Evolutionary conservation across 2,113 vertebrate species (phyloP).

Genomic region (Macrotus californicus): DNA sequence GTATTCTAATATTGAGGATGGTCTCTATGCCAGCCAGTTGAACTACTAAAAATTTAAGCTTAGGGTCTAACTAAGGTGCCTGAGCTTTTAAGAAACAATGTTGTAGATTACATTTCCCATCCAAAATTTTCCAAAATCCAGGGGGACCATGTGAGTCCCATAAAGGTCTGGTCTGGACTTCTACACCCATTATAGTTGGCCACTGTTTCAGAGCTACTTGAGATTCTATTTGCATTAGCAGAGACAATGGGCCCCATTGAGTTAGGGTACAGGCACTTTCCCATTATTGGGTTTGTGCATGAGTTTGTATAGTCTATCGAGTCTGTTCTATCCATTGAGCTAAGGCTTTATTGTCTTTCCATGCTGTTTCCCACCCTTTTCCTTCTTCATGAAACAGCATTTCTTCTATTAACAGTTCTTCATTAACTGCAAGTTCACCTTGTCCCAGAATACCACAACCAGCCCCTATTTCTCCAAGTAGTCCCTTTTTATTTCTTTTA

Average conservation of each 20-base stretch:
- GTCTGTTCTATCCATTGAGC: neutral
- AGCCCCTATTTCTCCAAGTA: neutral
- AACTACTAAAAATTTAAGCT: neutral
- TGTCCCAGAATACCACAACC: neutral
- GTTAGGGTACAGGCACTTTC: neutral
- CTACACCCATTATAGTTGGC: neutral
- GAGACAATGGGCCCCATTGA: neutral
- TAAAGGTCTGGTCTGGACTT: neutral
- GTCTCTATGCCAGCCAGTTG: neutral
- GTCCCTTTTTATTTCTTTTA: neutral
- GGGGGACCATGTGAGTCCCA: neutral
- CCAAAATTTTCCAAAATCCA: neutral
- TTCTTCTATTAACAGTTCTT: neutral
- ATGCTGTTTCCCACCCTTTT: neutral
- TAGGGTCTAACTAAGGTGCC: neutral
- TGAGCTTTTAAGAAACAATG: neutral
- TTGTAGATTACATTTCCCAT: no score
- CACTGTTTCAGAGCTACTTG: neutral
- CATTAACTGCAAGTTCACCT: neutral
- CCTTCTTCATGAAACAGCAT: neutral
- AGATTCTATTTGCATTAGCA: neutral
- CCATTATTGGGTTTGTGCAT: neutral
- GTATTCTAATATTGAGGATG: neutral
- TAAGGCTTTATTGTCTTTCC: neutral
- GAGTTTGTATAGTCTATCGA: neutral